phyloP scores from a whole-genome alignment of 2,888 invertebrate genomes.

The Argyresthia albistria region DNA sequence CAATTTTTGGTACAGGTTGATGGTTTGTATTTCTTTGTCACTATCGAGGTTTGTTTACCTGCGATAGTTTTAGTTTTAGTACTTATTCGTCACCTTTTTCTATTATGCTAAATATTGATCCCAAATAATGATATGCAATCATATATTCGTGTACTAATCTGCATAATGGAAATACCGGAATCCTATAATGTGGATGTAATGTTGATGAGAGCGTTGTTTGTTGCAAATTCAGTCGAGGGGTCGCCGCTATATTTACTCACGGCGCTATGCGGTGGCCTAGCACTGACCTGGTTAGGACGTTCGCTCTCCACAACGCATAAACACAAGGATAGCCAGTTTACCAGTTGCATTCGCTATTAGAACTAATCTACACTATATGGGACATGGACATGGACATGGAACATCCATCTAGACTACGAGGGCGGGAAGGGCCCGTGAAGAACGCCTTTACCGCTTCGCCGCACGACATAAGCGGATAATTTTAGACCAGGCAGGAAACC shows the following conservation, averaged over 20 bases:
- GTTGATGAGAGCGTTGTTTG: too few species aligned
- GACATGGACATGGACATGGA: conserved; percentile 8
- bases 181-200: too few species aligned
- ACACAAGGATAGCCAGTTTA: conserved; percentile 45
- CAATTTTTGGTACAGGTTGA: too few species aligned
- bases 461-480: conserved; percentile 47
- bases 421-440: conserved; percentile 55
- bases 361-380: conserved; percentile 16
- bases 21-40: too few species aligned
- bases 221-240: neutral
- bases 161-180: too few species aligned
- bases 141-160: too few species aligned
- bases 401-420: conserved; percentile 25
- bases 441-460: conserved; percentile 56
- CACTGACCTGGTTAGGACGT: conserved; percentile 62
- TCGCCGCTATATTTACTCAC: conserved; percentile 46
- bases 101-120: too few species aligned
- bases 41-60: too few species aligned
- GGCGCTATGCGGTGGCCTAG: conserved; percentile 61
- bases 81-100: too few species aligned
- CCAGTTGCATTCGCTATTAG: conserved; percentile 5
- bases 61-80: too few species aligned
- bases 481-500: conserved; percentile 63
- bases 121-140: too few species aligned
- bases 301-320: conserved; percentile 36